Evolutionary conservation across 1,140 invertebrate genomes (phyloP).

Genomic region (Chymomyza costata): DNA sequence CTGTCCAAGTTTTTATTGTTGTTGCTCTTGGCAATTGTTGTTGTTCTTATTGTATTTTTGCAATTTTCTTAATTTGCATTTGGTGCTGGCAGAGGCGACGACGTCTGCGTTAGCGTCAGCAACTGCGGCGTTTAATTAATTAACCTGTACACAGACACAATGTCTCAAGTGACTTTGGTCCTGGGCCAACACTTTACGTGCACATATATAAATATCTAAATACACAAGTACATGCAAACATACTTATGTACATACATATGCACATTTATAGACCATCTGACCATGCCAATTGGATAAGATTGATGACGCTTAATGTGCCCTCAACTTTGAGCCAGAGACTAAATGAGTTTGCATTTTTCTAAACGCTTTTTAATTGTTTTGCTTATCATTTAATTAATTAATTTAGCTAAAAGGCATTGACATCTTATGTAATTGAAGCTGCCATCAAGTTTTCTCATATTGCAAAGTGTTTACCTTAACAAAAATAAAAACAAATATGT

Average conservation of each 20-base stretch:
- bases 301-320: constrained; percentile 45
- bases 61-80: constrained; percentile 73
- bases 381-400: constrained; percentile 57
- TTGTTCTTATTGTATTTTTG: constrained; percentile 28
- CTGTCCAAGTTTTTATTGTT: constrained; percentile 1
- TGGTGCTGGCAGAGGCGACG: constrained; percentile 29
- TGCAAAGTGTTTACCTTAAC: constrained; percentile 14
- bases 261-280: no score
- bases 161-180: constrained; percentile 58
- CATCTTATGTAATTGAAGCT: background rate
- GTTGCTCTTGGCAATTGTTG: constrained; percentile 8
- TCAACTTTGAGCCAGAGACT: constrained; percentile 10
- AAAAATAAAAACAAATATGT: no score
- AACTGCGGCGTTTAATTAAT: constrained; percentile 38
- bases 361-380: constrained; percentile 63
- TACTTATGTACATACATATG: no score
- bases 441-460: constrained; percentile 10
- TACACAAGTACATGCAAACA: no score
- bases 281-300: constrained; percentile 51
- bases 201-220: no score
- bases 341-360: constrained; percentile 29
- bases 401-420: constrained; percentile 53
- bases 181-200: no score
- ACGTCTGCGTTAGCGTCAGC: background rate
- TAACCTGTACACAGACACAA: constrained; percentile 26